Evolutionary conservation across 2,113 vertebrate genomes (phyloP).

Genomic region (Bujurquina vittata): DNA sequence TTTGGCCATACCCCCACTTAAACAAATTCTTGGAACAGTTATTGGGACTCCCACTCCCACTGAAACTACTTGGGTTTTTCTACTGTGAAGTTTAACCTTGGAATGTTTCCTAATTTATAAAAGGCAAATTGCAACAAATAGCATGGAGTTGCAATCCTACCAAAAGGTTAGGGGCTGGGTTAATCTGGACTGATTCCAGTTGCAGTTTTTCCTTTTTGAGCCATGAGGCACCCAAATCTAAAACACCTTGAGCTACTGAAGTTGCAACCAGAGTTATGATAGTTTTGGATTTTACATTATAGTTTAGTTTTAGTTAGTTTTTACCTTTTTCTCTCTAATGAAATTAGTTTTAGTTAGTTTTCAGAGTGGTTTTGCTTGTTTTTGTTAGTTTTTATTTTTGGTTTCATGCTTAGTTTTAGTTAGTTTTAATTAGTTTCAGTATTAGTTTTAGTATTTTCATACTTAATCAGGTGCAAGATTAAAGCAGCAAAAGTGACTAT

Average conservation of each 20-base stretch:
- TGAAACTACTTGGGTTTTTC: constrained; percentile 24
- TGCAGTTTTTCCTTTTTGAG: not conserved
- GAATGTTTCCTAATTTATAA: constrained; percentile 24
- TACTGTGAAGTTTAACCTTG: constrained; percentile 8
- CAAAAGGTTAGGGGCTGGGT: not conserved
- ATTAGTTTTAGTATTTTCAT: no score
- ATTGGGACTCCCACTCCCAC: constrained; percentile 39
- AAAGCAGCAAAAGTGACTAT: no score
- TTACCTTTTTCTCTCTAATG: no score
- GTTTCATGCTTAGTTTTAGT: no score
- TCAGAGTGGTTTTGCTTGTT: no score
- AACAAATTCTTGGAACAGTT: constrained; percentile 51
- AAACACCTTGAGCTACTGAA: not conserved
- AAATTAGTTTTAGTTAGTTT: no score
- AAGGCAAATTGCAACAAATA: not conserved
- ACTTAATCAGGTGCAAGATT: no score
- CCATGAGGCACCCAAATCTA: not conserved
- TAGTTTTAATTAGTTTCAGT: no score
- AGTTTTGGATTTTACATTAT: no score
- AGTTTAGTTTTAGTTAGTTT: no score
- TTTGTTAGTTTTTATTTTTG: no score
- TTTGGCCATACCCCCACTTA: constrained; percentile 17
- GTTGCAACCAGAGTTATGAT: not conserved
- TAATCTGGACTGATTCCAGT: constrained; percentile 3
- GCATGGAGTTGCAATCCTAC: not conserved